Conservation (phyloP, 2,797 vertebrate species). For the Ptychadena robeensis region DNA sequence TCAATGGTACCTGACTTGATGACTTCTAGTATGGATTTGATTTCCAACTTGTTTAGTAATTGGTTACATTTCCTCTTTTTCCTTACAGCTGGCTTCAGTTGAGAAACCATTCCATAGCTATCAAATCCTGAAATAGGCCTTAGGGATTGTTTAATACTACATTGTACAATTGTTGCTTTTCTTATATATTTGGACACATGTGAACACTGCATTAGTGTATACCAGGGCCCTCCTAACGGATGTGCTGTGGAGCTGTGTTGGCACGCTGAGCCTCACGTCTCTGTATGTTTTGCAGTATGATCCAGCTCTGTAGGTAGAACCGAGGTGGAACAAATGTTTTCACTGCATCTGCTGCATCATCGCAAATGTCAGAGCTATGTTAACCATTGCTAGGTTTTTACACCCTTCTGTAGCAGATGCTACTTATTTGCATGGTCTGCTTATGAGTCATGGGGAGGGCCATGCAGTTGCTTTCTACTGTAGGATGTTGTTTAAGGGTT, state of each 20-base stretch:
- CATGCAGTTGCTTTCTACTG: neutral
- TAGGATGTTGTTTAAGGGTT: neutral
- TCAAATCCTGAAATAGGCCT: no score
- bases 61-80: no score
- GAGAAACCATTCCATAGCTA: no score
- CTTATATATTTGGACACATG: neutral
- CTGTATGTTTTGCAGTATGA: neutral
- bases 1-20: no score
- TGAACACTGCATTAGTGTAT: neutral
- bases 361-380: neutral
- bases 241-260: neutral
- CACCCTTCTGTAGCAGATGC: conserved; percentile 6
- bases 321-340: conserved; percentile 25
- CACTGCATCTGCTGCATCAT: conserved; percentile 17
- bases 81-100: no score
- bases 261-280: neutral
- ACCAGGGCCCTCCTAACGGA: neutral
- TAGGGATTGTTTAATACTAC: neutral
- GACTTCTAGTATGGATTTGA: no score
- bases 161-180: no score
- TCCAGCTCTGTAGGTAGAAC: conserved; percentile 19
- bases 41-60: no score
- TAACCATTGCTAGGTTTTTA: neutral
- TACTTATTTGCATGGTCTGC: neutral
- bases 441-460: neutral